Percentiles rank a stretch among this genome's conserved stretches.
These are phyloP conservation scores for Chlamydotis undulata DNA, from an alignment of 2,113 vertebrate genomes.

Conservation along the genomic window DNA sequence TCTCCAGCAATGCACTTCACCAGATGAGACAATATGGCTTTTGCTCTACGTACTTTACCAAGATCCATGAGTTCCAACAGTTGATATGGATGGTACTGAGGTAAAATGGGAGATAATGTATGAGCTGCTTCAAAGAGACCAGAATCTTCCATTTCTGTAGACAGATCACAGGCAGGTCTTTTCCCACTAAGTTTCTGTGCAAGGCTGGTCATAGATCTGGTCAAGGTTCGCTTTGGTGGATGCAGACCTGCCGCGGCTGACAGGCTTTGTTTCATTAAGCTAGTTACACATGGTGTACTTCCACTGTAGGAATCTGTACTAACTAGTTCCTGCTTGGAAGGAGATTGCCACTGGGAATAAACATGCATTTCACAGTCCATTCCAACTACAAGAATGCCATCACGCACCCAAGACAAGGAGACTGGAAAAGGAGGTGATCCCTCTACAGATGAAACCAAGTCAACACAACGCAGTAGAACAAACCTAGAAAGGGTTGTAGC, in stretches of 20 bases:
- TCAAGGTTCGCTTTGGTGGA: slow-evolving; percentile 84
- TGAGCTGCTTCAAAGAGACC: slow-evolving; percentile 97
- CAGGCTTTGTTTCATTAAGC: slow-evolving; percentile 83
- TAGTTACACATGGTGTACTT: slow-evolving; percentile 83
- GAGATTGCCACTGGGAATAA: slow-evolving; percentile 96
- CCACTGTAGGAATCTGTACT: slow-evolving; percentile 73
- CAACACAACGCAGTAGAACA: slow-evolving; percentile 87
- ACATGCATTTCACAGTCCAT: slow-evolving; percentile 99
- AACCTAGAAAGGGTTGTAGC: slow-evolving; percentile 78
- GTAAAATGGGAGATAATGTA: slow-evolving; percentile 90
- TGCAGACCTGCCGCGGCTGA: slow-evolving; percentile 75
- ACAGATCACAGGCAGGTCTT: slow-evolving; percentile 85
- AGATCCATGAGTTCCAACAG: slow-evolving; percentile 97
- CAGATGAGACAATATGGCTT: slow-evolving; percentile 95
- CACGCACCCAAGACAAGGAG: slow-evolving; percentile 96
- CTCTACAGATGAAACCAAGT: slow-evolving; percentile 93
- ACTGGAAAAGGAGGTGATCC: slow-evolving; percentile 91
- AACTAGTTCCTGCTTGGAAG: slow-evolving; percentile 72
- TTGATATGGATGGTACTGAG: slow-evolving; percentile 96
- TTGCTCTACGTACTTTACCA: slow-evolving; percentile 91
- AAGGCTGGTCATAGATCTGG: slow-evolving; percentile 93
- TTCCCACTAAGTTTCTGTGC: slow-evolving; percentile 96
- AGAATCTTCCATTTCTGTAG: slow-evolving; percentile 90
- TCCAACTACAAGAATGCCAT: slow-evolving; percentile 96
- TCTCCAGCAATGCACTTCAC: slow-evolving; percentile 98